Base-by-base conservation (phyloP, 2,113 vertebrate species). In the Austrofundulus limnaeus region DNA sequence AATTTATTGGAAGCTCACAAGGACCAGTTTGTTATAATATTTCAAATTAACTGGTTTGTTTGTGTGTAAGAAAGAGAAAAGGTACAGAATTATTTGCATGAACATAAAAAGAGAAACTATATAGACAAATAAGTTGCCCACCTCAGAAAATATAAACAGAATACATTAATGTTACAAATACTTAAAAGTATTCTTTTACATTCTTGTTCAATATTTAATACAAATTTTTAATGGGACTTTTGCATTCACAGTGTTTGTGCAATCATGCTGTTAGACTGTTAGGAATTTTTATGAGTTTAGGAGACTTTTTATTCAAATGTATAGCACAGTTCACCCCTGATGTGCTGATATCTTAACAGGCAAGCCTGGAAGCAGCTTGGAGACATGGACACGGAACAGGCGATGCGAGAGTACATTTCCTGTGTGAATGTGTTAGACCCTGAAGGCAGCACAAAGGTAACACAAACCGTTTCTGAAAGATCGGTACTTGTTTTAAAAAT, bases 331-430 rank as follows among this genome's bases (percentile, higher is more conserved):
- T 16, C 20, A 61, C 0, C 2, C 48, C 0, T 54, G 41, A 21
- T 15, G 15, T 28, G 41, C 12, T 38, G 0, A 72, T 85, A 42
- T 85, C 70, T 5, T 77, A 81, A 19, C 85, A 99, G 97, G 97
- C 94, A 97, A 75, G 95, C 96, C 0, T 99, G 97, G 97, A 99
- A 96, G 84, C 95, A 95, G 45, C 91, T 99, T 43, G 94, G 93
- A 31, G 94, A 97, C 72, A 94, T 93, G 89, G 95, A 91, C 54
- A 79, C 89, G 11, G 92, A 92, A 31, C 95, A 97, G 72, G 96
- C 96, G 19, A 99, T 98, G 96, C 92, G 91, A 82, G 97, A 99
- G 47, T 98, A 99, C 39, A 75, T 98, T n/a, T 89, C 94, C 17
- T 90, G 90, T 24, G 94, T 99, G 72, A 93, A 93, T 66, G 91